A percentile compares a stretch with the other conserved stretches of the same genome.
Evolutionary conservation across 37 sponge, comb jelly and placozoan genomes (phyloP).

Genomic region (Ianthella basta): DNA sequence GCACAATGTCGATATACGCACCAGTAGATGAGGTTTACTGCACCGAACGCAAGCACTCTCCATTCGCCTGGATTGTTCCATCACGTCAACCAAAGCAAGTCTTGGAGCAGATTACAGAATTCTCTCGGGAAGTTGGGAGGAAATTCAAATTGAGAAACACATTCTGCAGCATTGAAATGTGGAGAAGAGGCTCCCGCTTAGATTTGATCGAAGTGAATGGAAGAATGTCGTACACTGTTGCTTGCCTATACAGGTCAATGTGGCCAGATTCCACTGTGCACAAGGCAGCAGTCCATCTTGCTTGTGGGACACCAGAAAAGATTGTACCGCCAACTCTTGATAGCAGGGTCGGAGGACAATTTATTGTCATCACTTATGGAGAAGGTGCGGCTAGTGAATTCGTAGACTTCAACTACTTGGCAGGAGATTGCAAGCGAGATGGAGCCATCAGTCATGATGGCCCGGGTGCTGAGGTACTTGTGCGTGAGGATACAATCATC

Average conservation of each 20-base stretch:
- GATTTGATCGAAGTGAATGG: conserved; percentile 18
- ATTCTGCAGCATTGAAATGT: conserved; percentile 25
- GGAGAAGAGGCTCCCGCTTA: background rate
- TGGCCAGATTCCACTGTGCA: background rate
- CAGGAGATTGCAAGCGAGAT: too few relatives aligned
- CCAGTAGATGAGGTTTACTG: background rate
- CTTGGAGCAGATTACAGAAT: background rate
- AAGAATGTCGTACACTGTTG: background rate
- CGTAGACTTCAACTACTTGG: too few relatives aligned
- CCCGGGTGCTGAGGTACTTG: too few relatives aligned
- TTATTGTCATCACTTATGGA: too few relatives aligned
- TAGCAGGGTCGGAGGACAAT: too few relatives aligned
- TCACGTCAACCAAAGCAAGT: background rate
- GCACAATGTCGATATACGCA: background rate
- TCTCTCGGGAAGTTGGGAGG: background rate
- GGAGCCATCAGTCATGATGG: too few relatives aligned
- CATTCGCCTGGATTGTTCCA: background rate
- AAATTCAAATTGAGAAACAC: conserved; percentile 6
- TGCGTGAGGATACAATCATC: too few relatives aligned
- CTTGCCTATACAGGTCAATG: background rate
- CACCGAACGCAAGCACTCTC: background rate
- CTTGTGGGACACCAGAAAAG: background rate
- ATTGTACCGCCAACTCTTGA: background rate
- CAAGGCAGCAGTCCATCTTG: background rate
- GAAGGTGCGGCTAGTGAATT: too few relatives aligned